Percentiles rank a stretch among this genome's conserved stretches.
Conservation (phyloP, 2,888 invertebrate species). For the Lasioglossum pauxillum region DNA sequence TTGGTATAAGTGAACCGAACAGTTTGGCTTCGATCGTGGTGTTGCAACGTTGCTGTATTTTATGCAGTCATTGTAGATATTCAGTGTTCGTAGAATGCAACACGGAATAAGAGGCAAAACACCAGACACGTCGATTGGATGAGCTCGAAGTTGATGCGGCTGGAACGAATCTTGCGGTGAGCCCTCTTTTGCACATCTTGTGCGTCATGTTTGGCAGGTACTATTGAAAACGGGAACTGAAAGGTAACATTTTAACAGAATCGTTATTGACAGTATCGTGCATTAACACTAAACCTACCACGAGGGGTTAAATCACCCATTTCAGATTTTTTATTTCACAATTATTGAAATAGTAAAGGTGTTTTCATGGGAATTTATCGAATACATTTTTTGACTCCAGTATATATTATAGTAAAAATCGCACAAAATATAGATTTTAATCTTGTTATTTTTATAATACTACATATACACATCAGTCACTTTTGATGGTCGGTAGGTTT, state of each 20-base stretch:
- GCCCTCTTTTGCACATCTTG: slow-evolving; percentile 15
- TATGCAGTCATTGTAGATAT: not conserved
- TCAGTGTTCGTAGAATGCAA: slow-evolving; percentile 6
- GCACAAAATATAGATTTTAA: no score
- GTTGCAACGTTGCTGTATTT: slow-evolving; percentile 30
- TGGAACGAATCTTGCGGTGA: not conserved
- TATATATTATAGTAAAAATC: no score
- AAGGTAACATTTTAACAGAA: not conserved
- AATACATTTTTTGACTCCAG: no score
- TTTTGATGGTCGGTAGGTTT: no score
- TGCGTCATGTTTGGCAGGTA: not conserved
- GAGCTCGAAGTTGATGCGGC: not conserved
- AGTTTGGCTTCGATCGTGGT: slow-evolving; percentile 32
- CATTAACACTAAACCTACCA: not conserved
- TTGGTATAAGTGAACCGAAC: not conserved
- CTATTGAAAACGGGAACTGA: not conserved
- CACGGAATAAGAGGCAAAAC: slow-evolving; percentile 18
- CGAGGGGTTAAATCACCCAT: no score
- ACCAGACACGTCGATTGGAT: slow-evolving; percentile 26
- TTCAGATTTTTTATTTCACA: no score
- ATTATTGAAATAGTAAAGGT: no score
- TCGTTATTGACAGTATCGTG: not conserved
- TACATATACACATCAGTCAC: no score
- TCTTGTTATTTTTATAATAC: no score
- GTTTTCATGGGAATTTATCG: no score